A percentile compares a stretch with the other conserved stretches of the same genome.
These are phyloP conservation scores for Psammodynastes pulverulentus DNA, from an alignment of 2,113 vertebrate genomes.

Conservation along the genomic window DNA sequence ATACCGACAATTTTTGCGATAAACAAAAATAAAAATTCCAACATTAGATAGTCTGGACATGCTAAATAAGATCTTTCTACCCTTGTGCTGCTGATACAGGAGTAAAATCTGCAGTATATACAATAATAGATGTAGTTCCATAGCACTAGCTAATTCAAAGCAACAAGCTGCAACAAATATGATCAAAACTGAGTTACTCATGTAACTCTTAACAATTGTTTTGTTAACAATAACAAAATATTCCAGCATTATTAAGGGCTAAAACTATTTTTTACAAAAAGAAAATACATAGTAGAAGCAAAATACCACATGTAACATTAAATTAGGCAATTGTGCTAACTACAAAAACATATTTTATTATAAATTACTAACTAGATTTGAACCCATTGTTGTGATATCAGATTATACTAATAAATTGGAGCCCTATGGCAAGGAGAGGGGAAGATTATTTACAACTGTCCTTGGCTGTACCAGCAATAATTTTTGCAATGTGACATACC, in stretches of 20 bases:
- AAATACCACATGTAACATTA: neutral
- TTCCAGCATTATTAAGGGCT: neutral
- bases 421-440: neutral
- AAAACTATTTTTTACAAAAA: neutral
- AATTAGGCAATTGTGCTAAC: neutral
- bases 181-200: neutral
- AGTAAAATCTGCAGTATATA: neutral
- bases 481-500: neutral
- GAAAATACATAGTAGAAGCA: neutral
- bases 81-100: neutral
- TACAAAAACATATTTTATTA: neutral
- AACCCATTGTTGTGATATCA: neutral
- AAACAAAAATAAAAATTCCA: neutral
- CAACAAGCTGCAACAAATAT: neutral
- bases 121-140: neutral
- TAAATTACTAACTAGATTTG: neutral
- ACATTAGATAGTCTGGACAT: neutral
- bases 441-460: neutral
- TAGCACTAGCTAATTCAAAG: neutral
- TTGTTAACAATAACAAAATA: neutral
- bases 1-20: neutral
- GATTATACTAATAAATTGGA: rapidly evolving
- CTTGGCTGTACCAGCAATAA: neutral
- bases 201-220: neutral
- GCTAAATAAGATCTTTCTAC: neutral